Conservation (phyloP, 2,888 invertebrate species). For the Melieria omissa region DNA sequence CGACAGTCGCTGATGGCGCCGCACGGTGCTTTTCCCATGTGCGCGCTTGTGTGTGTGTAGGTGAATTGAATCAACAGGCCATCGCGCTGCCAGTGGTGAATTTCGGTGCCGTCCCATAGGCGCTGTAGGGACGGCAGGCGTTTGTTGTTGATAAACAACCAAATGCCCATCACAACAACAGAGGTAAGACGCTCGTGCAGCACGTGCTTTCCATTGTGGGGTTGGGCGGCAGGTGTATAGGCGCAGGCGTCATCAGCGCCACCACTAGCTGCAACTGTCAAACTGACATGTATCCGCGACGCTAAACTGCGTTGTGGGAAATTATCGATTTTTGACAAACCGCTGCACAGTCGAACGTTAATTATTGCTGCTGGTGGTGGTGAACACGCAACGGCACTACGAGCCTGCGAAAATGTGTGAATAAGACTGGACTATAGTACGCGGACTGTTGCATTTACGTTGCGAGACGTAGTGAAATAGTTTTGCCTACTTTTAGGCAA, state of each 20-base stretch:
- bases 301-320: neutral
- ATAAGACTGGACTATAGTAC: slow-evolving; percentile 1
- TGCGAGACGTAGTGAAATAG: neutral
- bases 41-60: no score
- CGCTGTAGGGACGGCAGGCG: neutral
- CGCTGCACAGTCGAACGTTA: neutral
- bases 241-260: slow-evolving; percentile 35
- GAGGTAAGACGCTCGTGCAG: slow-evolving; percentile 18
- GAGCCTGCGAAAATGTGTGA: neutral
- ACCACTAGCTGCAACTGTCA: no score
- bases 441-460: slow-evolving; percentile 5
- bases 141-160: slow-evolving; percentile 44
- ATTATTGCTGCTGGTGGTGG: slow-evolving; percentile 1
- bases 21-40: neutral
- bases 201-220: slow-evolving; percentile 37
- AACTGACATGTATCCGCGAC: no score
- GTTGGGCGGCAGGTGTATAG: neutral
- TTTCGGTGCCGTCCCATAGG: neutral
- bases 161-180: neutral
- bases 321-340: slow-evolving; percentile 43
- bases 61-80: slow-evolving; percentile 30
- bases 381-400: neutral
- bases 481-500: slow-evolving; percentile 27
- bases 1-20: neutral
- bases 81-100: neutral